Percentiles rank a stretch among this genome's conserved stretches.
phyloP scores from a whole-genome alignment of 2,888 invertebrate genomes.

The Chymomyza procnemis region DNA sequence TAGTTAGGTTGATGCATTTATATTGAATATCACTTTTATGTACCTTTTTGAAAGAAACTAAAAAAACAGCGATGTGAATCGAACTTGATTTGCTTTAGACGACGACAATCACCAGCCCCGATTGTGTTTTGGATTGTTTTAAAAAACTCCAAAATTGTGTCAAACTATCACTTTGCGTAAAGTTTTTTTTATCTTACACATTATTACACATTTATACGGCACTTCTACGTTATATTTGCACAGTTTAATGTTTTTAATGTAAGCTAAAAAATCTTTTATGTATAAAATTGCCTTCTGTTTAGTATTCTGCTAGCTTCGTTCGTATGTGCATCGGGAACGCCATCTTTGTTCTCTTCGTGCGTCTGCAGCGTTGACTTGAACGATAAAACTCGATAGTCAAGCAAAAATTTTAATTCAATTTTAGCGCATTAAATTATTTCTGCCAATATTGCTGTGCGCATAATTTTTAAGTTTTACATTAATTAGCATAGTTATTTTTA shows the following conservation, averaged over 20 bases:
- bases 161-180: conserved; percentile 36
- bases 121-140: conserved; percentile 38
- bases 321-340: conserved; percentile 53
- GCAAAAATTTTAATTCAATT: neutral
- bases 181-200: conserved; percentile 44
- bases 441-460: neutral
- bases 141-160: conserved; percentile 38
- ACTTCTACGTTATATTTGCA: conserved; percentile 25
- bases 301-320: conserved; percentile 52
- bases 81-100: conserved; percentile 48
- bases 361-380: conserved; percentile 41
- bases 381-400: conserved; percentile 33
- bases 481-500: neutral
- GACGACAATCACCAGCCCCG: conserved; percentile 46
- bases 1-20: neutral
- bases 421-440: neutral
- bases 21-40: neutral
- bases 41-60: conserved; percentile 19
- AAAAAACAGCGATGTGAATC: conserved; percentile 35
- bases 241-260: conserved; percentile 24
- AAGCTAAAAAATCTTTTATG: conserved; percentile 37
- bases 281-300: conserved; percentile 21
- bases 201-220: conserved; percentile 15
- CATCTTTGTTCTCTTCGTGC: conserved; percentile 61
- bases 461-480: neutral